Evolutionary conservation across 2,888 invertebrate genomes (phyloP).

Genomic region (Xylocampa areola): DNA sequence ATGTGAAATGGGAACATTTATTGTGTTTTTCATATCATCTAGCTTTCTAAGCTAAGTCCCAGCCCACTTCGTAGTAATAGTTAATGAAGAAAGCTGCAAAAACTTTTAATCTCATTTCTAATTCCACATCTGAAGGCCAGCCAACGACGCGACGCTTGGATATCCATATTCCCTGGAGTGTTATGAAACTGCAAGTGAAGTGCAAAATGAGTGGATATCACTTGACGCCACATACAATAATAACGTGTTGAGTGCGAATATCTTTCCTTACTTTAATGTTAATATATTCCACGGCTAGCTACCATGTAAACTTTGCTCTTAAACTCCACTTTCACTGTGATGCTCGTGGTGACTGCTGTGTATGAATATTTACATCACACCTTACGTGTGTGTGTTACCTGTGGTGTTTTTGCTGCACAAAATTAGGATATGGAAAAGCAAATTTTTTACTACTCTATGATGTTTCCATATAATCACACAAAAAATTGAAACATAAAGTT

Average conservation of each 20-base stretch:
- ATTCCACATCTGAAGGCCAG: not conserved
- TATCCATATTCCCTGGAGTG: conserved; percentile 1
- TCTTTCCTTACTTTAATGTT: conserved; percentile 37
- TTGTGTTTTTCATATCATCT: no score
- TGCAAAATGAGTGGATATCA: conserved; percentile 24
- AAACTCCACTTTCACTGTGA: conserved; percentile 37
- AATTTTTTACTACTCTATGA: no score
- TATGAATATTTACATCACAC: conserved; percentile 27
- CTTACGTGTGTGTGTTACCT: conserved; percentile 9
- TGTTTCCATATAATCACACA: not conserved
- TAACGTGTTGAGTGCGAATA: conserved; percentile 41
- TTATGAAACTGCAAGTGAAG: conserved; percentile 36
- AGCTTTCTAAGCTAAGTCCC: no score
- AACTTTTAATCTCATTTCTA: conserved; percentile 11
- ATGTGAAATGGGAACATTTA: no score
- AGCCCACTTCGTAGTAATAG: no score
- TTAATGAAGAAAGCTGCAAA: no score
- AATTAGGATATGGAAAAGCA: no score
- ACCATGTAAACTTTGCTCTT: conserved; percentile 48
- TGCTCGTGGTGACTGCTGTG: conserved; percentile 35
- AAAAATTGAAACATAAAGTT: not conserved
- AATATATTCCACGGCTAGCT: conserved; percentile 43
- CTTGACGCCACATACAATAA: conserved; percentile 41
- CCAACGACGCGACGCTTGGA: not conserved
- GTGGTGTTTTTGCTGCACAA: not conserved